These are phyloP conservation scores for Chrysochloris asiatica DNA, from an alignment of 2,113 vertebrate genomes.

Conservation along the genomic window DNA sequence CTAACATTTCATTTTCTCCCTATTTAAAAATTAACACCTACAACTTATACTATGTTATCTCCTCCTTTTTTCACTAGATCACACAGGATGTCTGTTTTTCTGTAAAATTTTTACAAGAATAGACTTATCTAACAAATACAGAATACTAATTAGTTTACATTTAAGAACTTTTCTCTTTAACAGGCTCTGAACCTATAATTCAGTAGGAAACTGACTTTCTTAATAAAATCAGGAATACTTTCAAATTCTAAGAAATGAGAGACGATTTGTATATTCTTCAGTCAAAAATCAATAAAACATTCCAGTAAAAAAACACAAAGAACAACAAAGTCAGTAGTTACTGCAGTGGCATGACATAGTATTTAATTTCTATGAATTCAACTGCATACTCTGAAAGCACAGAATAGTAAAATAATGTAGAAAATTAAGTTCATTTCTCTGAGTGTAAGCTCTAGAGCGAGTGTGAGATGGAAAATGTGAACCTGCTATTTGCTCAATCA, in stretches of 20 bases:
- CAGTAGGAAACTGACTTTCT: background rate
- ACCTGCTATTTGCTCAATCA: background rate
- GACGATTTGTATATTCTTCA: background rate
- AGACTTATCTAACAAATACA: background rate
- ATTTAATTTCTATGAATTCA: conserved; percentile 20
- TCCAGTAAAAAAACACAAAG: background rate
- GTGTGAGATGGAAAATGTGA: background rate
- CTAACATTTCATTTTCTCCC: background rate
- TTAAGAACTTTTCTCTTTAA: background rate
- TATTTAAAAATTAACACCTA: background rate
- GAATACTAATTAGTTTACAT: background rate
- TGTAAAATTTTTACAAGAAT: background rate
- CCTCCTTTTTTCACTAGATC: background rate
- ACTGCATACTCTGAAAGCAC: background rate
- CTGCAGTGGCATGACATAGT: background rate
- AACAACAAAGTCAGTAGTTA: background rate
- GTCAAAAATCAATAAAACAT: background rate
- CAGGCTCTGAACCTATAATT: background rate
- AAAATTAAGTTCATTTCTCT: background rate
- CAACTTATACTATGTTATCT: background rate
- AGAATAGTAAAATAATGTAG: background rate
- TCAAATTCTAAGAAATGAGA: conserved; percentile 10
- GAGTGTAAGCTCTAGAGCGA: background rate
- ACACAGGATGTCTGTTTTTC: background rate
- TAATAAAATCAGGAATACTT: conserved; percentile 9